Conservation (phyloP, 2,113 vertebrate genomes). For the Rissa tridactyla region DNA sequence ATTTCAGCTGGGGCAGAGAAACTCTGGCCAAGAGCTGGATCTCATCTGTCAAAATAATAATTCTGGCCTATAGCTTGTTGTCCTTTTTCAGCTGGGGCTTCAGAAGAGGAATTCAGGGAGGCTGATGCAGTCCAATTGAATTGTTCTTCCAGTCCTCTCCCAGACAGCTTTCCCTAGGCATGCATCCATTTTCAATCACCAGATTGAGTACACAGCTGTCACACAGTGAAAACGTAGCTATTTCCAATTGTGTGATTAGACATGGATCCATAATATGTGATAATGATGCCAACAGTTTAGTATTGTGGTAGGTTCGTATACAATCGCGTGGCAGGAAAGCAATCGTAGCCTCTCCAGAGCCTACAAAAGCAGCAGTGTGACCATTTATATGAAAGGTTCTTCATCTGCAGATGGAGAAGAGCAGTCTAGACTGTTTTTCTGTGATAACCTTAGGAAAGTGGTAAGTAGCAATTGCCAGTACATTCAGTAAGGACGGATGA, state of each 20-base stretch:
- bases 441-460: neutral
- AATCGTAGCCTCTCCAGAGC: neutral
- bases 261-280: neutral
- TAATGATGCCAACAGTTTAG: neutral
- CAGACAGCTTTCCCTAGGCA: conserved; percentile 40
- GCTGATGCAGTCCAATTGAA: conserved; percentile 3
- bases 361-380: neutral
- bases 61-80: conserved; percentile 23
- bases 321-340: neutral
- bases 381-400: neutral
- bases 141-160: conserved; percentile 38
- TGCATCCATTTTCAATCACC: conserved; percentile 22
- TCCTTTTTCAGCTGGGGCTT: conserved; percentile 36
- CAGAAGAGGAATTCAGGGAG: neutral
- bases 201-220: conserved; percentile 50
- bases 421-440: neutral
- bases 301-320: neutral
- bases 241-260: conserved; percentile 23
- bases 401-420: conserved; percentile 10
- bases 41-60: neutral
- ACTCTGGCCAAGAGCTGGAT: neutral
- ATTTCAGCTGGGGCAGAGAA: neutral
- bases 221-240: neutral
- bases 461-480: neutral
- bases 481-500: neutral